Evolutionary conservation across 2,888 invertebrate genomes (phyloP).

Genomic region (Tanytarsus gracilentus): DNA sequence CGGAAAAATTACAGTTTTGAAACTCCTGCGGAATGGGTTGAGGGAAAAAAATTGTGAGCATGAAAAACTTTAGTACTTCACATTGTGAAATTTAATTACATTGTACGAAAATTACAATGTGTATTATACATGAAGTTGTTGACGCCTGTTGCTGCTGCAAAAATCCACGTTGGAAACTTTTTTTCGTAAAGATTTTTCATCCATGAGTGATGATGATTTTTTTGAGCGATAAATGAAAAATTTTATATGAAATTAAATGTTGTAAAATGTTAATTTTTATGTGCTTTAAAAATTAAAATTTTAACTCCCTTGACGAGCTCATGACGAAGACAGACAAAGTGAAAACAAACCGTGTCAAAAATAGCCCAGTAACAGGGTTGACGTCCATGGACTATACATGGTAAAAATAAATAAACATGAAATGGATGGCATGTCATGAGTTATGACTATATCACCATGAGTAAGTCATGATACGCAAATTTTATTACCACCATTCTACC

Average conservation of each 20-base stretch:
- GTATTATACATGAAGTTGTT: conserved; percentile 3
- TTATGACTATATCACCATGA: conserved; percentile 29
- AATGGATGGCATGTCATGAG: conserved; percentile 26
- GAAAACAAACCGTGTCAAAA: neutral
- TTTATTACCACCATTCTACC: conserved; percentile 18
- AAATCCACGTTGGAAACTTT: too few relatives aligned
- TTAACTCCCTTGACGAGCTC: too few relatives aligned
- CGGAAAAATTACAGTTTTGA: too few relatives aligned
- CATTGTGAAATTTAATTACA: neutral
- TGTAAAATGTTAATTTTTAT: too few relatives aligned
- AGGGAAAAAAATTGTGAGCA: too few relatives aligned
- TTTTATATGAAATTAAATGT: neutral
- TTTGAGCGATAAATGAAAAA: too few relatives aligned
- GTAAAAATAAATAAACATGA: conserved; percentile 28
- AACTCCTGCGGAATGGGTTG: too few relatives aligned
- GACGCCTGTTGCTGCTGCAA: conserved; percentile 25
- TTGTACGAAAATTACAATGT: conserved; percentile 10
- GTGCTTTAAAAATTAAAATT: too few relatives aligned
- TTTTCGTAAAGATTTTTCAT: too few relatives aligned
- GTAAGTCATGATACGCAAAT: conserved; percentile 28
- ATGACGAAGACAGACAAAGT: too few relatives aligned
- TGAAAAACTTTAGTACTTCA: too few relatives aligned
- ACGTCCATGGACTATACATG: too few relatives aligned
- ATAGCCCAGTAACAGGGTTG: neutral
- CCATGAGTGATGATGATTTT: neutral